A percentile compares a stretch with the other conserved stretches of the same genome.
Conservation (phyloP, 2,888 invertebrate species). For the Drosophila niveifrons region DNA sequence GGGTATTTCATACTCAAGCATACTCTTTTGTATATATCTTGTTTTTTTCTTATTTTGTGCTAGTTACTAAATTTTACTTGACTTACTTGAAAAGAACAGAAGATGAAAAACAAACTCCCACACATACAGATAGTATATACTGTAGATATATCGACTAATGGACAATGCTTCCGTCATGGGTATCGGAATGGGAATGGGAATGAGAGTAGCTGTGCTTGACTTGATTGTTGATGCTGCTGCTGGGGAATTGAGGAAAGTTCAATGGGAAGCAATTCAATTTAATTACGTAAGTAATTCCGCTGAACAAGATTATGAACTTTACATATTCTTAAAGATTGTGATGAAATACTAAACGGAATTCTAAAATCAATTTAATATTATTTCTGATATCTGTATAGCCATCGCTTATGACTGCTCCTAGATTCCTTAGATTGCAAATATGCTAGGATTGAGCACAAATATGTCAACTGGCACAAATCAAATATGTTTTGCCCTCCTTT, state of each 20-base stretch:
- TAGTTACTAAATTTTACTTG: neutral
- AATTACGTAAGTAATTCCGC: neutral
- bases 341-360: too few species aligned
- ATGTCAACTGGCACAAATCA: conserved; percentile 17
- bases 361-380: too few species aligned
- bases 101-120: neutral
- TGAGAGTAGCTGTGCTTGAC: neutral
- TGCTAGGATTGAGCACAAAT: conserved; percentile 1
- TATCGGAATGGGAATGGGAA: too few species aligned
- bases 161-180: neutral
- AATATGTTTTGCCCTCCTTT: neutral
- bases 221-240: neutral
- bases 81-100: neutral
- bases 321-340: too few species aligned
- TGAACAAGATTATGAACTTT: too few species aligned
- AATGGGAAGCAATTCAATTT: neutral
- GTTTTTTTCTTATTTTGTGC: neutral
- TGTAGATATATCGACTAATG: neutral
- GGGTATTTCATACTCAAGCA: too few species aligned
- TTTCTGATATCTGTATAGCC: neutral
- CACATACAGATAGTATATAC: neutral
- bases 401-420: neutral
- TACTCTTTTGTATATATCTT: too few species aligned
- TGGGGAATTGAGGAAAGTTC: neutral
- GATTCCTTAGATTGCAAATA: neutral